These are phyloP conservation scores for Himalopsyche phryganea DNA, from an alignment of 1,140 invertebrate species.

Conservation along the genomic window DNA sequence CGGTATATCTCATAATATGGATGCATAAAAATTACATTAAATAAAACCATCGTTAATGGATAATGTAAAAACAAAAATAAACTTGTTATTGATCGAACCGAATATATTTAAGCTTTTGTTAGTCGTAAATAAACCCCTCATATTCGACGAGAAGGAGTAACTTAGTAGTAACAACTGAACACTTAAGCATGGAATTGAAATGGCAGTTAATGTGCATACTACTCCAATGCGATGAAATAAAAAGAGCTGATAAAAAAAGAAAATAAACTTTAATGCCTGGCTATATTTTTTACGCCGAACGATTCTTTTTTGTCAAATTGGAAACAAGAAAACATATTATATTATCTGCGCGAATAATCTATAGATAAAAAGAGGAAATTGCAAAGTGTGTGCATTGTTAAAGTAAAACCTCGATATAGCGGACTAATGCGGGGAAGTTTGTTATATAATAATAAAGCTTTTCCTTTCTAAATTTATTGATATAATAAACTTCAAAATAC, in stretches of 20 bases:
- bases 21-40: too few relatives aligned
- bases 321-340: not conserved
- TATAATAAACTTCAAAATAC: too few relatives aligned
- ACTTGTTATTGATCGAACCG: too few relatives aligned
- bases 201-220: conserved; percentile 18
- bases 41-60: too few relatives aligned
- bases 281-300: conserved; percentile 22
- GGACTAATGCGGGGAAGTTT: too few relatives aligned
- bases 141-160: not conserved
- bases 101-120: not conserved
- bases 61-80: too few relatives aligned
- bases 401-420: too few relatives aligned
- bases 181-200: conserved; percentile 20
- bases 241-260: conserved; percentile 22
- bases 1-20: too few relatives aligned
- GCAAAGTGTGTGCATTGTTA: too few relatives aligned
- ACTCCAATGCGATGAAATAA: conserved; percentile 18
- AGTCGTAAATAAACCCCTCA: conserved; percentile 1
- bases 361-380: conserved; percentile 2
- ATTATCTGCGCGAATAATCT: not conserved
- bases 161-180: conserved; percentile 14
- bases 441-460: too few relatives aligned
- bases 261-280: conserved; percentile 24
- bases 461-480: too few relatives aligned
- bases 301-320: conserved; percentile 1